Evolutionary conservation across 2,113 vertebrate species (phyloP).

Genomic region (Ancistrus triradiatus): DNA sequence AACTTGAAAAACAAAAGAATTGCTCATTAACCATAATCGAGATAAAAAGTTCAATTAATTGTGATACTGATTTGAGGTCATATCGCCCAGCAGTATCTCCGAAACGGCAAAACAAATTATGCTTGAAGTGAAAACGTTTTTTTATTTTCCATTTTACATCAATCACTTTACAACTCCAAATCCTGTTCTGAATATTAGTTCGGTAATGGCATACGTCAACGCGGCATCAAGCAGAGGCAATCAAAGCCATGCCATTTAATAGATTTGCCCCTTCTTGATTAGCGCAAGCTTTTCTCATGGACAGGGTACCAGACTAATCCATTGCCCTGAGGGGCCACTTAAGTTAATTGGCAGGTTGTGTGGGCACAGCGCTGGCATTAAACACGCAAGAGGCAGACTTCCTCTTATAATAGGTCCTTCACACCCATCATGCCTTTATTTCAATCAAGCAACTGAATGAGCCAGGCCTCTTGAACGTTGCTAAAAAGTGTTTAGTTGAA

Average conservation of each 20-base stretch:
- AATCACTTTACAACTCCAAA: no score
- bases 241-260: conserved; percentile 27
- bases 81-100: no score
- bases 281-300: conserved; percentile 22
- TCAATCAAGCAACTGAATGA: conserved; percentile 45
- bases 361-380: conserved; percentile 36
- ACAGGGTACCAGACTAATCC: conserved; percentile 35
- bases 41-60: no score
- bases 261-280: conserved; percentile 30
- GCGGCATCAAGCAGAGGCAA: conserved; percentile 20
- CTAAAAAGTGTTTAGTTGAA: conserved; percentile 45
- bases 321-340: conserved; percentile 48
- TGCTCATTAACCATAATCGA: no score
- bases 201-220: not conserved
- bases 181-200: no score
- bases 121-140: no score
- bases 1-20: no score
- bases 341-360: conserved; percentile 49
- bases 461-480: conserved; percentile 30
- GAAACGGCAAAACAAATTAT: no score
- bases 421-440: conserved; percentile 47
- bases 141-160: no score
- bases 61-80: no score
- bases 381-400: conserved; percentile 39
- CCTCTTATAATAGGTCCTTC: conserved; percentile 42